Conservation (phyloP, 2,888 invertebrate genomes). For the Euproctis similis region DNA sequence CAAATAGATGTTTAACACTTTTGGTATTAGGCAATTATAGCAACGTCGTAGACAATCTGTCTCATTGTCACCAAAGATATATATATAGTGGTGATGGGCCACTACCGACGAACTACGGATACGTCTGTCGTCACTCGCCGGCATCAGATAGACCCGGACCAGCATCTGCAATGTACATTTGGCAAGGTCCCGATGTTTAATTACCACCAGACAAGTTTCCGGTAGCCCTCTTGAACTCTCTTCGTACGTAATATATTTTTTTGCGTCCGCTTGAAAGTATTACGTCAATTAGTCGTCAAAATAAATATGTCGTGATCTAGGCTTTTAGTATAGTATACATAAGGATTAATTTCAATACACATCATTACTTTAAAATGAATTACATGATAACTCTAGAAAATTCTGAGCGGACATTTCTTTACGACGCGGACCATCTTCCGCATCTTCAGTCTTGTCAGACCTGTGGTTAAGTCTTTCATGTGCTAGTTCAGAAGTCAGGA, state of each 20-base stretch:
- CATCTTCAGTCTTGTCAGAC: no score
- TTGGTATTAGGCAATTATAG: constrained; percentile 42
- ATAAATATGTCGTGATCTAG: constrained; percentile 3
- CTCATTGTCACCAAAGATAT: constrained; percentile 43
- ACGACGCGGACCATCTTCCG: no score
- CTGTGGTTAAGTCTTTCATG: no score
- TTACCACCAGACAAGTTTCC: constrained; percentile 28
- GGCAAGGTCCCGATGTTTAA: constrained; percentile 26
- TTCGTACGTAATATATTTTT: constrained; percentile 9
- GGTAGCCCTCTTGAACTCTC: constrained; percentile 19
- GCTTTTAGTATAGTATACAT: no score
- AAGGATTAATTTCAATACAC: no score
- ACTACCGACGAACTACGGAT: constrained; percentile 51
- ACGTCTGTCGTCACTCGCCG: constrained; percentile 22
- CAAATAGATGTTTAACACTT: constrained; percentile 34
- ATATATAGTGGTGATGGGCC: constrained; percentile 55
- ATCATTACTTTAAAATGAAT: no score
- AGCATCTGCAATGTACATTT: constrained; percentile 23
- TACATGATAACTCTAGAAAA: no score
- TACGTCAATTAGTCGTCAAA: constrained; percentile 11
- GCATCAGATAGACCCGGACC: constrained; percentile 22
- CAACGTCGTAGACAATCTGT: constrained; percentile 27
- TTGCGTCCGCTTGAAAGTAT: constrained; percentile 12
- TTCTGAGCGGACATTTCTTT: no score
- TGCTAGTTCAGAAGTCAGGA: no score